A percentile compares a stretch with the other conserved stretches of the same genome.
Evolutionary conservation across 2,113 vertebrate genomes (phyloP).

Genomic region (Podarcis muralis): DNA sequence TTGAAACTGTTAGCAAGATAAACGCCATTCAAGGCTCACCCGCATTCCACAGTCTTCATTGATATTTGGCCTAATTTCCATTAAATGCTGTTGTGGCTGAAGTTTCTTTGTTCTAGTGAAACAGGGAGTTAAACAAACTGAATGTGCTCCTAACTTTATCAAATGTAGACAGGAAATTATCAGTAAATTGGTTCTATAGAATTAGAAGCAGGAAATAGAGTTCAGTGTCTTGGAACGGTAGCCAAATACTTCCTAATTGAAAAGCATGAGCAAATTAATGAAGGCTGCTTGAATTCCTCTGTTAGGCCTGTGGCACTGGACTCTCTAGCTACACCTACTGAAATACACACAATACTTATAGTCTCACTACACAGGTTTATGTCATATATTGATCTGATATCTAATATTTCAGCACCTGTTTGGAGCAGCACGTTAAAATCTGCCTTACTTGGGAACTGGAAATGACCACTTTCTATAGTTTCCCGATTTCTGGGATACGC

Average conservation of each 20-base stretch:
- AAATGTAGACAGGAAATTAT: slow-evolving; percentile 75
- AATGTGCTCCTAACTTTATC: slow-evolving; percentile 74
- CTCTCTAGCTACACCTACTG: not conserved
- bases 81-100: slow-evolving; percentile 65
- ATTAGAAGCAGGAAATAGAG: slow-evolving; percentile 75
- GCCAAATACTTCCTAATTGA: slow-evolving; percentile 71
- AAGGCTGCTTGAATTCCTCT: slow-evolving; percentile 60
- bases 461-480: not conserved
- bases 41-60: slow-evolving; percentile 62
- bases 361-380: not conserved
- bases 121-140: slow-evolving; percentile 65
- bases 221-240: slow-evolving; percentile 70
- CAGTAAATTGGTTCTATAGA: slow-evolving; percentile 71
- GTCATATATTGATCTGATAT: not conserved
- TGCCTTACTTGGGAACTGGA: not conserved
- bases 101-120: slow-evolving; percentile 74
- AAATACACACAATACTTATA: not conserved
- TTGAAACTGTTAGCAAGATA: slow-evolving; percentile 68
- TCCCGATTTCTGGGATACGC: not conserved
- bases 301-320: not conserved
- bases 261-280: slow-evolving; percentile 65
- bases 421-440: not conserved
- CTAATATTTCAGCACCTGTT: not conserved
- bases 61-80: slow-evolving; percentile 70
- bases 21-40: slow-evolving; percentile 65